phyloP scores from a whole-genome alignment of 2,113 vertebrate species.

The Miniopterus natalensis region DNA sequence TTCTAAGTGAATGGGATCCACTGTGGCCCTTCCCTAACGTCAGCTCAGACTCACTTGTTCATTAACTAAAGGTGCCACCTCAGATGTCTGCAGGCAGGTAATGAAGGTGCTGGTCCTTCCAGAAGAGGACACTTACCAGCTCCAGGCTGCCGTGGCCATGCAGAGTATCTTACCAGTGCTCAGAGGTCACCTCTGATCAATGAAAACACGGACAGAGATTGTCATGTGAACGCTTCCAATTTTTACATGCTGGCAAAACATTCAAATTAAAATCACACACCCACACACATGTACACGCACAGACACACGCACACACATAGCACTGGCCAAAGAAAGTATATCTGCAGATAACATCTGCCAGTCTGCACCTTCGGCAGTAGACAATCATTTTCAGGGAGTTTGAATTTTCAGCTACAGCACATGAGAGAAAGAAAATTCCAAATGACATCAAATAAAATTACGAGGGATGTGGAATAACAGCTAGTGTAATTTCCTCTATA shows the following conservation, averaged over 20 bases:
- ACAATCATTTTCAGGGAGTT: neutral
- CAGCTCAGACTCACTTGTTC: neutral
- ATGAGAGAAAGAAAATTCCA: neutral
- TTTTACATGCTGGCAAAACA: neutral
- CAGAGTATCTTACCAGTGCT: neutral
- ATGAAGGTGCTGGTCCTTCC: neutral
- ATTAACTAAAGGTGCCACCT: neutral
- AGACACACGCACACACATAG: neutral
- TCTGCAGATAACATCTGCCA: neutral
- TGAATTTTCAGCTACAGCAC: constrained; percentile 13
- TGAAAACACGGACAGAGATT: neutral
- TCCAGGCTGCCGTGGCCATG: neutral
- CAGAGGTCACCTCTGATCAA: neutral
- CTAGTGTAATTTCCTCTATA: neutral
- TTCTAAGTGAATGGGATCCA: neutral
- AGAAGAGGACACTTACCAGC: too few species aligned
- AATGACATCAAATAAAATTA: neutral
- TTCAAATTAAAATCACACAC: neutral
- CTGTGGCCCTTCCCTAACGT: neutral
- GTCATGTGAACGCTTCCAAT: neutral
- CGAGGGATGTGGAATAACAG: neutral
- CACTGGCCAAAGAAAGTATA: neutral
- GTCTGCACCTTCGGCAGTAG: neutral
- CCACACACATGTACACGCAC: neutral
- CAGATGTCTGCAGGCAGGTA: neutral